Evolutionary conservation across 2,888 invertebrate genomes (phyloP).

Genomic region (Chloromyia formosa): DNA sequence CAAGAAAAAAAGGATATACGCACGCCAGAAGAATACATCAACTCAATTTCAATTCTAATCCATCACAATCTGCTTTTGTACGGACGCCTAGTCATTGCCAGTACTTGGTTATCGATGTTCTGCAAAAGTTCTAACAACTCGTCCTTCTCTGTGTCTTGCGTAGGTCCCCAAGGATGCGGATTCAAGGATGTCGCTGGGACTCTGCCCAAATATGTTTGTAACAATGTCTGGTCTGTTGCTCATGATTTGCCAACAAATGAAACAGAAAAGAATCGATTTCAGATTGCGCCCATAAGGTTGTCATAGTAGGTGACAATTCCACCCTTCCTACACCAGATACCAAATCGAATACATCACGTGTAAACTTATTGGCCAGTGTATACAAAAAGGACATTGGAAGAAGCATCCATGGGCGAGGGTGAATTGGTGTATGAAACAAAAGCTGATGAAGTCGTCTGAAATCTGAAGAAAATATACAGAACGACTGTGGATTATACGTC

Average conservation of each 20-base stretch:
- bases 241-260: not conserved
- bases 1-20: not conserved
- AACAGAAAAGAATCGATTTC: constrained; percentile 10
- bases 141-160: not conserved
- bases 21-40: not conserved
- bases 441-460: too few relatives aligned
- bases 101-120: not conserved
- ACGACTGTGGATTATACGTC: too few relatives aligned
- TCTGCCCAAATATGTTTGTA: not conserved
- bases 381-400: not conserved
- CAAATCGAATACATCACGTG: too few relatives aligned
- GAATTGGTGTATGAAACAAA: too few relatives aligned
- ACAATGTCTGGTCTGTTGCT: not conserved
- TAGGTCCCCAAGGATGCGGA: not conserved
- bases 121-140: not conserved
- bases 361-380: too few relatives aligned
- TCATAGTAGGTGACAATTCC: too few relatives aligned
- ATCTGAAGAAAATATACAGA: too few relatives aligned
- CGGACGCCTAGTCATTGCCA: not conserved
- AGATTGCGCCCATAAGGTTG: not conserved
- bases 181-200: not conserved
- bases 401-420: not conserved
- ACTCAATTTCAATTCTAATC: constrained; percentile 5
- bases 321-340: too few relatives aligned
- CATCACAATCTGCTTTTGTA: not conserved